These are phyloP conservation scores for Brienomyrus brachyistius DNA, from an alignment of 2,113 vertebrate genomes.

Conservation along the genomic window DNA sequence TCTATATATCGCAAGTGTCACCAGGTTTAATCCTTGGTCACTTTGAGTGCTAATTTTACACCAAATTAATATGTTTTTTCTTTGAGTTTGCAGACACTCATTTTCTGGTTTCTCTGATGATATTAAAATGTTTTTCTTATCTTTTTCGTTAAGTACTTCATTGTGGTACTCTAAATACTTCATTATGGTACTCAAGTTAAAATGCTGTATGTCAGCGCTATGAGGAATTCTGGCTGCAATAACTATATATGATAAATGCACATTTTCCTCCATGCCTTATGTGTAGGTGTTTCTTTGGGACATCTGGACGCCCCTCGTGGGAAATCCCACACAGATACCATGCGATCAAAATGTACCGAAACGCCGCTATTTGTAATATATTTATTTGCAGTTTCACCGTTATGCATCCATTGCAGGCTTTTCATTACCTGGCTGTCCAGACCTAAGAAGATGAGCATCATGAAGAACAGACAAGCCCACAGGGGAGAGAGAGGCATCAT, in stretches of 20 bases:
- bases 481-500: constrained; percentile 97
- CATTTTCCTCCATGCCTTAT: not conserved
- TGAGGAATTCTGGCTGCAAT: not conserved
- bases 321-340: not conserved
- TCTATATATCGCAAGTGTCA: not conserved
- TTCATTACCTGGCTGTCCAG: constrained; percentile 86
- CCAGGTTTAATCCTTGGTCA: not conserved
- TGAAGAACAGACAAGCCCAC: constrained; percentile 94
- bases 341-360: not conserved
- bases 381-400: not conserved
- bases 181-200: not conserved
- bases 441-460: constrained; percentile 98
- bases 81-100: not conserved
- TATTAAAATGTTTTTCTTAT: not conserved
- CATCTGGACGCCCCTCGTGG: not conserved
- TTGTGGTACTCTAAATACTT: not conserved
- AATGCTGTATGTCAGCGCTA: not conserved
- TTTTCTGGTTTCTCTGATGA: not conserved
- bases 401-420: not conserved
- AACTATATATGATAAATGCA: not conserved
- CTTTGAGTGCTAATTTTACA: not conserved
- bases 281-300: not conserved
- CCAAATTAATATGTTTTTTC: not conserved
- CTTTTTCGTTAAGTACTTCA: not conserved
- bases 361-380: not conserved